phyloP scores from a whole-genome alignment of 64 coral and sea anemone species.

The Platygyra sinensis region DNA sequence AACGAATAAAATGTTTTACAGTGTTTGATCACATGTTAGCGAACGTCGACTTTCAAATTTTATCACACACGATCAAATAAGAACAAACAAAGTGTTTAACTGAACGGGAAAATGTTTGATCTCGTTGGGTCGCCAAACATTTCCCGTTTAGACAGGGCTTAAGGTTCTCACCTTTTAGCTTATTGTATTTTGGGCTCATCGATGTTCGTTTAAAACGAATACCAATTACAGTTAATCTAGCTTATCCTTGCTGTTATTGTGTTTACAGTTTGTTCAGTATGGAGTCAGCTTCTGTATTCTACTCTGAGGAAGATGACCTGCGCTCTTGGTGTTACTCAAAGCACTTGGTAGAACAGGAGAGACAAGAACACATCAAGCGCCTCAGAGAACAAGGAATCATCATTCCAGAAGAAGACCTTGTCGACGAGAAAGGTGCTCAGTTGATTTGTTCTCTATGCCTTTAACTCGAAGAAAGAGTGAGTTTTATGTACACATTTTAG shows the following conservation, averaged over 20 bases:
- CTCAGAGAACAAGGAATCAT: constrained; percentile 62
- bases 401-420: constrained; percentile 51
- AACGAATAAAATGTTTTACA: too few species aligned
- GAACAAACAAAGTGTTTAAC: too few species aligned
- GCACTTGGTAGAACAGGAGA: constrained; percentile 77
- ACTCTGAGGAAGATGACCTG: constrained; percentile 78
- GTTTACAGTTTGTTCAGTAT: constrained; percentile 70
- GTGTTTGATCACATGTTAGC: too few species aligned
- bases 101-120: too few species aligned
- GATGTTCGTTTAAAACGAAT: too few species aligned
- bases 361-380: constrained; percentile 67
- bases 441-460: neutral
- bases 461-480: neutral
- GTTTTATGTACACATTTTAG: neutral
- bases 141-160: too few species aligned
- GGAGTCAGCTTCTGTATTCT: constrained; percentile 71
- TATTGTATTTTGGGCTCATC: too few species aligned
- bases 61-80: too few species aligned
- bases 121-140: too few species aligned
- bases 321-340: constrained; percentile 94
- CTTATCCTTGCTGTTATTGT: neutral
- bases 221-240: too few species aligned
- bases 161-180: too few species aligned
- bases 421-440: constrained; percentile 58
- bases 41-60: too few species aligned